Conservation (phyloP, 2,113 vertebrate genomes). For the Corythornis cristatus region DNA sequence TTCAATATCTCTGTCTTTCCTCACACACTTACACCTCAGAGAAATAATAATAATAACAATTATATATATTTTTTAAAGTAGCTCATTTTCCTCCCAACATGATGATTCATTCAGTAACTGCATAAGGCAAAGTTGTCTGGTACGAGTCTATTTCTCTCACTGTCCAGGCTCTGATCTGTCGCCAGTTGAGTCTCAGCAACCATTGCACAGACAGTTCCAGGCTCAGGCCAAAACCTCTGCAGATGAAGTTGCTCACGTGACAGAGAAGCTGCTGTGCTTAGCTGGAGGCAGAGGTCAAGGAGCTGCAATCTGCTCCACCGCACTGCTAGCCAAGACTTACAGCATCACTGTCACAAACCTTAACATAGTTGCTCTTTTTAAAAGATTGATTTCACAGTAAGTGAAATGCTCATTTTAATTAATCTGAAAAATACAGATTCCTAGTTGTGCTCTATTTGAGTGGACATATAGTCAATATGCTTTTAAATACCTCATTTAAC, state of each 20-base stretch:
- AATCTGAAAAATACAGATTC: not conserved
- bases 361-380: not conserved
- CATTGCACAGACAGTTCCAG: not conserved
- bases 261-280: not conserved
- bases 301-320: not conserved
- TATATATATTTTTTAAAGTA: not conserved
- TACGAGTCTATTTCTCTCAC: not conserved
- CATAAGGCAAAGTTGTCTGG: not conserved
- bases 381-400: not conserved
- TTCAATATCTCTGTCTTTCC: not conserved
- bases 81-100: not conserved
- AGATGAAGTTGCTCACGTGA: not conserved
- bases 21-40: fast-evolving
- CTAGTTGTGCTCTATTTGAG: not conserved
- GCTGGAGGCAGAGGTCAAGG: not conserved
- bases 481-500: not conserved
- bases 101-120: not conserved
- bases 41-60: not conserved
- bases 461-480: not conserved
- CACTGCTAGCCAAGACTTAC: not conserved
- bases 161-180: not conserved
- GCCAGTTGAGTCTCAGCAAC: not conserved
- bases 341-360: not conserved
- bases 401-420: not conserved
- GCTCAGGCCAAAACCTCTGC: slow-evolving; percentile 1